Base-by-base conservation (phyloP, 2,113 vertebrate species). In the Dolichallabes microphthalmus region DNA sequence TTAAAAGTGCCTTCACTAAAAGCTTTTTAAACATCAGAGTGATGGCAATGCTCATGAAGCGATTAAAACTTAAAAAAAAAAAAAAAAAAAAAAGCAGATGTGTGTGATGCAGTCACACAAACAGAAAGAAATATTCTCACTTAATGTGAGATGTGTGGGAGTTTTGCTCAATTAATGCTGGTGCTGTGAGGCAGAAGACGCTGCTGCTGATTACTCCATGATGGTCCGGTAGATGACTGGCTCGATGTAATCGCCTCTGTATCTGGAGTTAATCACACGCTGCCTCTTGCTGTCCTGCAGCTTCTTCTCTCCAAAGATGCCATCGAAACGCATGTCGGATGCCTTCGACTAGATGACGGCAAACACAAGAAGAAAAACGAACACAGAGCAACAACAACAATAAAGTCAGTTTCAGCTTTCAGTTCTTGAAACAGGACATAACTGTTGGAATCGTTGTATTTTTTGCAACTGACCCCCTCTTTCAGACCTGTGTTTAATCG, bases 281-380 rank as follows among this genome's bases (percentile, higher is more conserved):
- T 99, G 98, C 85, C 98, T 95, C 94, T 99, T 99, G 87, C 97
- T 97, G 91, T 97, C 96, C 90, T 96, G 95, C 86, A 98, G 97
- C 87, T 99, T 97, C 90, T 97, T 98, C 88, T 98, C 98, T 2
- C 97, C 96, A 27, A 99, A 99, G 92, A 99, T 99, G 87, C 97
- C 98, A 1, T 98, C 98, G 86, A 99, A 99, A 77, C 98, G 97
- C 98, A 99, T 99, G 91, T 99, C 98, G 25, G 98, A 99, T 0
- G 98, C 98, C 91, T 99, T 94, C 0, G 98, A 99, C 98, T 99
- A 89, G 39, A 55, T 10, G n/a, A 17, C 5, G 75, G 32, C 35
- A 84, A 22, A 71, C 19, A 39, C 0, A 17, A n/a, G 13, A 5
- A 50, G 60, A 52, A 25, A 2, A 50, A 25, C 4, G 4, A 10